These are phyloP conservation scores for Microtus californicus DNA, from an alignment of 2,797 vertebrate genomes.

Conservation along the genomic window DNA sequence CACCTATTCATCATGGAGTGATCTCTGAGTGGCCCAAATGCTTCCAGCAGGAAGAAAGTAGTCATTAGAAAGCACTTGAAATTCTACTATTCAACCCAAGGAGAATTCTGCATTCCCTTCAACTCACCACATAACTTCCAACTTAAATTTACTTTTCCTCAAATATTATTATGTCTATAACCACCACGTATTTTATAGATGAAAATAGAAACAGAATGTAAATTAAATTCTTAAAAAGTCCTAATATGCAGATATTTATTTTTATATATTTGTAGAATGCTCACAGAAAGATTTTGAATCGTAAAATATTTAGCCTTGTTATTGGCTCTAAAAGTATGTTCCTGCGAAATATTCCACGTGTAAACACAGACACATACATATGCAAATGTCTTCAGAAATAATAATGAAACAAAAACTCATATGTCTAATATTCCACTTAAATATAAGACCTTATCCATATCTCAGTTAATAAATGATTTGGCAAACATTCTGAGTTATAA, in stretches of 20 bases:
- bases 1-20: background rate
- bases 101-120: background rate
- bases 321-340: background rate
- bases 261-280: background rate
- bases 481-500: background rate
- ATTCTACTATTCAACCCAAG: background rate
- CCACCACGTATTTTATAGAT: background rate
- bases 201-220: background rate
- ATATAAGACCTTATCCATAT: background rate
- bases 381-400: background rate
- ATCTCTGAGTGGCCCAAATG: background rate
- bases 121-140: background rate
- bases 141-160: background rate
- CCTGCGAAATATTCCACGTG: background rate
- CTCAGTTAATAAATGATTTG: background rate
- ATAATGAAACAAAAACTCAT: background rate
- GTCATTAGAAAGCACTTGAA: background rate
- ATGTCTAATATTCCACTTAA: background rate
- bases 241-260: background rate
- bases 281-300: background rate
- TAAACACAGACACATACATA: background rate
- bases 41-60: slow-evolving; percentile 4
- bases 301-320: background rate
- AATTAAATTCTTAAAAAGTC: background rate
- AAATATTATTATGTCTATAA: background rate